A percentile compares a stretch with the other conserved stretches of the same genome.
These are phyloP conservation scores for Stenodera caucasica DNA, from an alignment of 2,888 invertebrate species.

Conservation along the genomic window DNA sequence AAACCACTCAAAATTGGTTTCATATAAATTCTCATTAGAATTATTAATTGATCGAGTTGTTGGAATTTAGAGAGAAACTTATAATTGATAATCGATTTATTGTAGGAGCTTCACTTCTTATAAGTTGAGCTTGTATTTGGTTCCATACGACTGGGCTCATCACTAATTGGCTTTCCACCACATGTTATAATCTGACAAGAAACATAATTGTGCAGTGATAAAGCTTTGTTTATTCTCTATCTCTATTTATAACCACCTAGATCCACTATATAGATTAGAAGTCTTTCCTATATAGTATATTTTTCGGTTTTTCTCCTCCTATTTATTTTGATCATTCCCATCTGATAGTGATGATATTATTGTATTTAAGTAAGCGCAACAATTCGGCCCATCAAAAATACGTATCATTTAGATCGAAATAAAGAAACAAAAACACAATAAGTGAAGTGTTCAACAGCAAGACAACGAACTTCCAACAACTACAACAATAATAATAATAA, in stretches of 20 bases:
- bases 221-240: constrained; percentile 45
- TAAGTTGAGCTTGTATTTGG: constrained; percentile 17
- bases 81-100: constrained; percentile 42
- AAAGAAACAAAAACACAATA: background rate
- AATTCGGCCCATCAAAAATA: background rate
- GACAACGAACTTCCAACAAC: constrained; percentile 4
- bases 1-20: too few relatives aligned
- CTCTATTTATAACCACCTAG: constrained; percentile 22
- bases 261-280: background rate
- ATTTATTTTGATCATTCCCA: constrained; percentile 25
- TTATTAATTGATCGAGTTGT: too few relatives aligned
- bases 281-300: too few relatives aligned
- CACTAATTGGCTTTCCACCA: constrained; percentile 55
- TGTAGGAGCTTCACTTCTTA: constrained; percentile 43
- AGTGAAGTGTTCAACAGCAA: constrained; percentile 4
- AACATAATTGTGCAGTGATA: constrained; percentile 55
- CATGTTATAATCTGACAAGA: constrained; percentile 55
- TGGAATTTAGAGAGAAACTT: too few relatives aligned
- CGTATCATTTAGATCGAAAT: background rate
- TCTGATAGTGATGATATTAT: constrained; percentile 25
- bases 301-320: too few relatives aligned
- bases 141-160: constrained; percentile 51
- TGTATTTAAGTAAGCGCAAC: constrained; percentile 6
- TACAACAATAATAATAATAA: background rate
- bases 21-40: too few relatives aligned